phyloP scores from a whole-genome alignment of 2,888 invertebrate species.

The Nephrotoma guestfalica region DNA sequence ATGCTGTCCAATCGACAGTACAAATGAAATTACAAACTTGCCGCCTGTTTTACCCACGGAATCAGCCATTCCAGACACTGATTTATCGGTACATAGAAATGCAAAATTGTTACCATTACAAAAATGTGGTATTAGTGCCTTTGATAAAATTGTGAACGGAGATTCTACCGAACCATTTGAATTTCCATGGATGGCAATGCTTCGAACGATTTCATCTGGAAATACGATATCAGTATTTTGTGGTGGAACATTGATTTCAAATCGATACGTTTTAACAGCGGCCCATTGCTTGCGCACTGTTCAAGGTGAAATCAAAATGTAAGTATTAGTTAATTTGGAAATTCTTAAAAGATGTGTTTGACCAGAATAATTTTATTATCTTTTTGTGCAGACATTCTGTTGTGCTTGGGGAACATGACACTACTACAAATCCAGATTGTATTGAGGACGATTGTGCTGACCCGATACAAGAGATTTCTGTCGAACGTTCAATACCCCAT shows the following conservation, averaged over 20 bases:
- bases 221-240: slow-evolving; percentile 23
- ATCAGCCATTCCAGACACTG: neutral
- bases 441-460: neutral
- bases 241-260: slow-evolving; percentile 24
- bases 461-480: slow-evolving; percentile 6
- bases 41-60: neutral
- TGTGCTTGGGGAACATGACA: slow-evolving; percentile 20
- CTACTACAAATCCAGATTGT: slow-evolving; percentile 16
- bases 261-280: slow-evolving; percentile 24
- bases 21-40: neutral
- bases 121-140: slow-evolving; percentile 40
- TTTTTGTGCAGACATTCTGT: slow-evolving; percentile 12
- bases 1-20: neutral
- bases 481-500: neutral
- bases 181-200: slow-evolving; percentile 62
- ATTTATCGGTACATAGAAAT: slow-evolving; percentile 9
- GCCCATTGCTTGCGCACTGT: slow-evolving; percentile 21
- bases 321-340: neutral
- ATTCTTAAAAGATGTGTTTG: neutral
- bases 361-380: neutral
- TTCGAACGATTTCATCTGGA: slow-evolving; percentile 26
- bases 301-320: neutral
- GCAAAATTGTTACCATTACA: slow-evolving; percentile 4
- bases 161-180: slow-evolving; percentile 44
- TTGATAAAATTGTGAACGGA: slow-evolving; percentile 45